Conservation (phyloP, 2,797 vertebrate species). For the Amblyraja radiata region DNA sequence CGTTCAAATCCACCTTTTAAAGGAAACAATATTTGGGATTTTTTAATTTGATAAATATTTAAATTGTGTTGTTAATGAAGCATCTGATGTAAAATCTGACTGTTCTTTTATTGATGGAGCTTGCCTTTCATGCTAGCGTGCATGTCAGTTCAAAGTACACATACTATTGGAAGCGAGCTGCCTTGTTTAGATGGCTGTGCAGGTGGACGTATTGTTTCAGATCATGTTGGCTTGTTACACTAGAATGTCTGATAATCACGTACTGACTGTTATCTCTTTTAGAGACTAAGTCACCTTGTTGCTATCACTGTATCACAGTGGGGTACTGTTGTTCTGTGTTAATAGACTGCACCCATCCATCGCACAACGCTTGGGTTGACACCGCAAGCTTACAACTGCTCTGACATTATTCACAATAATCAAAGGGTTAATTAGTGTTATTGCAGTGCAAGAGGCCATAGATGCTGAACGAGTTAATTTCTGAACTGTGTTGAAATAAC, state of each 20-base stretch:
- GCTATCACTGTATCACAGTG: slow-evolving; percentile 20
- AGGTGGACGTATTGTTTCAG: background rate
- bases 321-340: background rate
- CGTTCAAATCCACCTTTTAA: background rate
- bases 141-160: background rate
- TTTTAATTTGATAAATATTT: background rate
- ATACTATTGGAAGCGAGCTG: background rate
- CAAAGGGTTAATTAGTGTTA: slow-evolving; percentile 11
- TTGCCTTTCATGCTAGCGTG: background rate
- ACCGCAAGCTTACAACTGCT: background rate
- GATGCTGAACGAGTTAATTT: slow-evolving; percentile 29
- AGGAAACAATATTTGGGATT: background rate
- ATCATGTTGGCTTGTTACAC: background rate
- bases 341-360: background rate
- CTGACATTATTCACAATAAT: background rate
- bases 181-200: background rate
- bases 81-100: background rate
- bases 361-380: background rate
- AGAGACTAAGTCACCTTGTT: background rate
- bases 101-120: background rate
- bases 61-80: background rate
- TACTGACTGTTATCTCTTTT: background rate
- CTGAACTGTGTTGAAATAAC: slow-evolving; percentile 33
- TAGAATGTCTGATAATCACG: background rate
- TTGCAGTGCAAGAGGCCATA: background rate